Conservation (phyloP, 2,888 invertebrate genomes). For the Melieria picta region DNA sequence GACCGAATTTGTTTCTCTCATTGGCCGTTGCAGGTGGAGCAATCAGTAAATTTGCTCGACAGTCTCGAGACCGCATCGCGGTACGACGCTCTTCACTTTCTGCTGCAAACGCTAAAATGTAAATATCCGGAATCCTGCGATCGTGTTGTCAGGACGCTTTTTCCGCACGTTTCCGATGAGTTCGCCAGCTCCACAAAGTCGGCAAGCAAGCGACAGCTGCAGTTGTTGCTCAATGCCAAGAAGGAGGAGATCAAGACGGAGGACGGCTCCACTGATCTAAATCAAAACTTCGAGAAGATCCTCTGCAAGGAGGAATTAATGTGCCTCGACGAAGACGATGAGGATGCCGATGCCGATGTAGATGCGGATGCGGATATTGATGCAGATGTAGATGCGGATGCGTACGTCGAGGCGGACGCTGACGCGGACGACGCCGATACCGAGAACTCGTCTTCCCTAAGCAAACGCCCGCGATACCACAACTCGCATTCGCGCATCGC, state of each 20-base stretch:
- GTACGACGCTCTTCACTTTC: constrained; percentile 63
- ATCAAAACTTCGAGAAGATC: constrained; percentile 66
- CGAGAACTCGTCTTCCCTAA: constrained; percentile 55
- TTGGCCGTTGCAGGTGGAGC: constrained; percentile 58
- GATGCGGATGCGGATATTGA: constrained; percentile 41
- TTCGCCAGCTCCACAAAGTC: constrained; percentile 45
- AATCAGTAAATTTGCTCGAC: constrained; percentile 62
- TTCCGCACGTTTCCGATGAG: constrained; percentile 52
- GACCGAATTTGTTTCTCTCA: neutral
- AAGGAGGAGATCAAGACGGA: constrained; percentile 59
- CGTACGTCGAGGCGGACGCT: constrained; percentile 28
- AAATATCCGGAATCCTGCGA: constrained; percentile 64
- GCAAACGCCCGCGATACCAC: constrained; percentile 41
- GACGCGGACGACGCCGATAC: constrained; percentile 42
- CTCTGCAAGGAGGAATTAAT: constrained; percentile 65
- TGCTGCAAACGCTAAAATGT: constrained; percentile 60
- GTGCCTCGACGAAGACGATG: constrained; percentile 63
- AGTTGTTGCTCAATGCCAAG: constrained; percentile 54
- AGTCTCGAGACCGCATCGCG: constrained; percentile 58
- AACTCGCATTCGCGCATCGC: constrained; percentile 12
- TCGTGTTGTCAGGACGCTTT: constrained; percentile 59
- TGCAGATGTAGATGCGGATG: constrained; percentile 24
- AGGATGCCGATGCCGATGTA: constrained; percentile 42
- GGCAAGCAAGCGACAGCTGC: constrained; percentile 52
- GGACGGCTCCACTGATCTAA: constrained; percentile 59